These are phyloP conservation scores for Macropodus opercularis DNA, from an alignment of 2,797 vertebrate species.

Conservation along the genomic window DNA sequence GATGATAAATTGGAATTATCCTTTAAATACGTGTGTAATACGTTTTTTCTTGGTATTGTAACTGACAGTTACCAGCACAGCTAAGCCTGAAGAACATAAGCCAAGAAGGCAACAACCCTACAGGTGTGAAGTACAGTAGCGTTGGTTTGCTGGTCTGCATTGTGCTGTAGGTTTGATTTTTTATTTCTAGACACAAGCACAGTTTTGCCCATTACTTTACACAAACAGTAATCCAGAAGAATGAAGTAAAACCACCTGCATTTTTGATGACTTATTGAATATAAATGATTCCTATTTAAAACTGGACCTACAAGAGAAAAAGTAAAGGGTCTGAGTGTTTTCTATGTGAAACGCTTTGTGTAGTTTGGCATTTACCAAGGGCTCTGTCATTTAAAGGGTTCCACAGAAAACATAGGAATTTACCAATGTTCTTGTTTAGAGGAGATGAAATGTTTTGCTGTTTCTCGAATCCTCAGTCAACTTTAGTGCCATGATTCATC, in stretches of 20 bases:
- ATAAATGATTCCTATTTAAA: too few relatives aligned
- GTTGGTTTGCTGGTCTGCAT: neutral
- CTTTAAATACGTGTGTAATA: too few relatives aligned
- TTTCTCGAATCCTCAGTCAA: constrained; percentile 31
- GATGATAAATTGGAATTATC: neutral
- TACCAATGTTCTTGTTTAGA: constrained; percentile 14
- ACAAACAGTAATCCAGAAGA: neutral
- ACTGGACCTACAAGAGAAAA: too few relatives aligned
- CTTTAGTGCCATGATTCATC: constrained; percentile 44
- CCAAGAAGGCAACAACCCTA: constrained; percentile 1
- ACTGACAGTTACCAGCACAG: constrained; percentile 10
- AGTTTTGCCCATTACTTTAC: too few relatives aligned
- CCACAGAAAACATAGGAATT: neutral
- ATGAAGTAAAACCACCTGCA: too few relatives aligned
- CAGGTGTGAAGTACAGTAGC: constrained; percentile 5
- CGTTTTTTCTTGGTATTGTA: neutral
- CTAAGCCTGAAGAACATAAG: constrained; percentile 6
- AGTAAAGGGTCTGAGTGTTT: neutral
- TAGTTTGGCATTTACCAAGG: constrained; percentile 1
- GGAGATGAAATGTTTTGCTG: constrained; percentile 4
- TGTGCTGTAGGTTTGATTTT: too few relatives aligned
- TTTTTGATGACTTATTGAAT: too few relatives aligned
- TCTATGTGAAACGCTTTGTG: constrained; percentile 14
- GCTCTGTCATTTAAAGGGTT: constrained; percentile 22
- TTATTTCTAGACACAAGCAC: too few relatives aligned